Base-by-base conservation (phyloP, 1,140 invertebrate species). In the Neelides sp. region DNA sequence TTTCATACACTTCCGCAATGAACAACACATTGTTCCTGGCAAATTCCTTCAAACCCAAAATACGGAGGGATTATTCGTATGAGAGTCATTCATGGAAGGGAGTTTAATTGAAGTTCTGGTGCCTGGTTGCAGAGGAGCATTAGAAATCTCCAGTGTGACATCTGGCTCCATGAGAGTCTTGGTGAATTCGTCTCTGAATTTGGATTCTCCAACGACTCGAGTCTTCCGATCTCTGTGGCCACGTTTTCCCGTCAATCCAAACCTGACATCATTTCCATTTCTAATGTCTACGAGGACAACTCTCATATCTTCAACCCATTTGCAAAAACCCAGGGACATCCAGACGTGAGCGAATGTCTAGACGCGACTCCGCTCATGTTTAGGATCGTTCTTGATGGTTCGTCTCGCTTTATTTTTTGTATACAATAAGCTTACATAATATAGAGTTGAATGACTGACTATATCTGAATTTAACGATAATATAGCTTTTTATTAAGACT, bases 131-230 rank as follows among this genome's bases (percentile, higher is more conserved):
- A 58, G 57, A 20, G 57, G 45, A 50, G 49, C 26, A 55, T 59
- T 20, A 28, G 57, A 12, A 55, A 52, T 46, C 36, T 59, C 12
- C 49, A 59, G 28, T 57, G 55, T 54, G 55, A 57, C 48, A 61
- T 61, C 37, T 61, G 59, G 59, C 53, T 57, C 13, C 59, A 61
- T 30, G 55, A 61, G 30, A 57, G 55, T 35, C 41, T 55, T 5
- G 52, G 52, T 2, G 55, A 61, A 42, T 61, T 57, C 30, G 52
- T 57, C 20, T 61, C 55, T 12, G 59, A 61, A 42, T 61, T 61
- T 45, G 59, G 55, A 42, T 61, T 61, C 36, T 39, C 55, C 22
- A 61, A 57, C 44, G 59, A 60, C 24, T 60, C 58, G 10, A 52
- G 42, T 30, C 52, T 57, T 12, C 55, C 55, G 20, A 54, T 61